A percentile compares a stretch with the other conserved stretches of the same genome.
Conservation (phyloP, 2,797 vertebrate species). For the Meda fulgida region DNA sequence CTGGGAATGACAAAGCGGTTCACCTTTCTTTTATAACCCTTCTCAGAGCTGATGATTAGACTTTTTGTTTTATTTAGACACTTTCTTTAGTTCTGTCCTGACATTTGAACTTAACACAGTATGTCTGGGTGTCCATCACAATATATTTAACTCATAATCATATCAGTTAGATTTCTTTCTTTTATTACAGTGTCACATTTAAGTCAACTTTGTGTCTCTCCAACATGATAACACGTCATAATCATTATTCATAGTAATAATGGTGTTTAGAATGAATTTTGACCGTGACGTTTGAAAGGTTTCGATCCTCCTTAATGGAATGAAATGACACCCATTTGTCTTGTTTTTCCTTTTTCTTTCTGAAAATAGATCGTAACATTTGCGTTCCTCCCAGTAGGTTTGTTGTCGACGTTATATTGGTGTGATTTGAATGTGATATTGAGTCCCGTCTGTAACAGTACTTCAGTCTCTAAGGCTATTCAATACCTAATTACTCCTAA, state of each 20-base stretch:
- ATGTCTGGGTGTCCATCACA: not conserved
- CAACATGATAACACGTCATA: not conserved
- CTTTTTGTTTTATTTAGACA: constrained; percentile 30
- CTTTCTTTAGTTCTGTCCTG: not conserved
- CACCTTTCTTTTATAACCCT: constrained; percentile 49
- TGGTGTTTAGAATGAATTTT: not conserved
- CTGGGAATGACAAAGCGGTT: constrained; percentile 50
- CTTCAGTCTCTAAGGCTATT: constrained; percentile 44
- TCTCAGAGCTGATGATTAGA: constrained; percentile 22
- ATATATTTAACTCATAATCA: not conserved
- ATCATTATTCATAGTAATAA: not conserved
- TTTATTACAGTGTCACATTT: not conserved
- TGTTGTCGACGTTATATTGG: not conserved
- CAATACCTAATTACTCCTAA: constrained; percentile 62
- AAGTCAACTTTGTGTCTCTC: not conserved
- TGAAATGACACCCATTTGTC: not conserved
- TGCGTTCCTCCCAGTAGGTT: not conserved
- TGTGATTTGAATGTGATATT: not conserved
- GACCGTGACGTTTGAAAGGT: not conserved
- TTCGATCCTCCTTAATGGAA: not conserved
- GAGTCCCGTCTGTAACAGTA: constrained; percentile 33
- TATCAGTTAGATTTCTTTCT: not conserved
- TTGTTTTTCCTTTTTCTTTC: not conserved
- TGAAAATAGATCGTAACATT: not conserved
- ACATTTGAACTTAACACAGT: not conserved